Base-by-base conservation (phyloP, 2,888 invertebrate species). In the Venustoraphidia nigricollis region DNA sequence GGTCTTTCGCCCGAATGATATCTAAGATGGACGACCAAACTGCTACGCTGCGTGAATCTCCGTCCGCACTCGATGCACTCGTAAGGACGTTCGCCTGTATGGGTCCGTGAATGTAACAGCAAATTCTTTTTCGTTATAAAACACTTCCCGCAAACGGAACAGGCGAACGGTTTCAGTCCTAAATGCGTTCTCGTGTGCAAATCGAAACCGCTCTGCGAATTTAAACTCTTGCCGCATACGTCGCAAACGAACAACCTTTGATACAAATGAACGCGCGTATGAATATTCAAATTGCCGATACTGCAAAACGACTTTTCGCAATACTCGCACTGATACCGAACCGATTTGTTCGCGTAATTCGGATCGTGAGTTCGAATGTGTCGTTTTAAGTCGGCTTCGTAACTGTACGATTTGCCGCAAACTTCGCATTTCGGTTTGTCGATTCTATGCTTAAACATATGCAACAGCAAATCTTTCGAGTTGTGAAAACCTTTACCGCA, bases 1-100 rank as follows among this genome's bases (percentile, higher is more conserved):
- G 73, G 62, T 47, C 66, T 65, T 52, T 75, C 74, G 10, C 75
- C 74, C 0, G 72, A 72, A 50, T 76, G 76, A 50, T 70, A 70
- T 37, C 74, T 58, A 41, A 63, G 63, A 54, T 75, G 75, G 8
- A 70, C 64, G 9, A 68, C 69, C 40, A 75, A 54, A 1, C 72
- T 70, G 50, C 68, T 69, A 51, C 68, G 68, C 51, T 76, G 69
- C 41, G 73, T 72, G 54, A 76, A 76, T 2, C 69, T 58, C 54
- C 75, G 76, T 41, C 69, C 69, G 50, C 77, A 76, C 47, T 68
- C 62, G 4, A 69, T 66, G 52, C 76, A 77, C 10, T 68, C 66
- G 45, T 66, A 73, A 1, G 76, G 76, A 41, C 72, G 63, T 1
- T 71, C 65, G 9, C 73, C 72, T 1, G 72, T 70, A 48, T 77